Evolutionary conservation across 1,140 invertebrate genomes (phyloP).

Genomic region (Eupeodes corollae): DNA sequence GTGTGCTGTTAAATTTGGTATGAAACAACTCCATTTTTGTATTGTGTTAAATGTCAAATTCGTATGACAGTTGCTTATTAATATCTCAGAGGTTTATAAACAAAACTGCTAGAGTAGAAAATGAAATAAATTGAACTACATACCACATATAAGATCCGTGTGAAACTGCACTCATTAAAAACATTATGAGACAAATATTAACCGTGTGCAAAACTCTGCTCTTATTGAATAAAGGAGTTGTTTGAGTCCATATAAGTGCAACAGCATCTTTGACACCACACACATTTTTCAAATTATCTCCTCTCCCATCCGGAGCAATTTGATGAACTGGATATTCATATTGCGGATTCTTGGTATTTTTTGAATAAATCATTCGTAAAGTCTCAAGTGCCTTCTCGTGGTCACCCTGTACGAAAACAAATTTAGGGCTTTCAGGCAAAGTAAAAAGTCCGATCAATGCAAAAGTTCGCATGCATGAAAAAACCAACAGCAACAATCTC

Average conservation of each 20-base stretch:
- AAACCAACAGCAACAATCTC: constrained; percentile 49
- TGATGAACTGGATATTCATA: constrained; percentile 20
- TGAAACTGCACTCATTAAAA: constrained; percentile 36
- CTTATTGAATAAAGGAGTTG: constrained; percentile 39
- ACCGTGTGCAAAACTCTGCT: constrained; percentile 42
- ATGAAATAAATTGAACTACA: constrained; percentile 9
- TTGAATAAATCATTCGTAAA: constrained; percentile 46
- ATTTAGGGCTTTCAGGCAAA: constrained; percentile 68
- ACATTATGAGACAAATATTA: constrained; percentile 45
- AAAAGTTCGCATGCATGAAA: constrained; percentile 44
- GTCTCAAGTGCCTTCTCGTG: constrained; percentile 47
- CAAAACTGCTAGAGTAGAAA: too few species aligned
- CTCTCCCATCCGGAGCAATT: constrained; percentile 12
- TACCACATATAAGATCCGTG: constrained; percentile 40
- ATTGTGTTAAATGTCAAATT: too few species aligned
- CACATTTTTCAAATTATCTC: constrained; percentile 18
- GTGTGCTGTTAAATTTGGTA: too few species aligned
- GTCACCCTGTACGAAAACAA: constrained; percentile 50
- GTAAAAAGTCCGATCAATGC: constrained; percentile 41
- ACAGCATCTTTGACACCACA: constrained; percentile 20
- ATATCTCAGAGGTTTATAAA: too few species aligned
- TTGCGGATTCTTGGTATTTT: constrained; percentile 42
- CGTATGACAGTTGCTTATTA: too few species aligned
- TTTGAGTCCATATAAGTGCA: constrained; percentile 39
- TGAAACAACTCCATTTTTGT: too few species aligned